phyloP scores from a whole-genome alignment of 2,888 invertebrate species.

The Adineta ricciae region DNA sequence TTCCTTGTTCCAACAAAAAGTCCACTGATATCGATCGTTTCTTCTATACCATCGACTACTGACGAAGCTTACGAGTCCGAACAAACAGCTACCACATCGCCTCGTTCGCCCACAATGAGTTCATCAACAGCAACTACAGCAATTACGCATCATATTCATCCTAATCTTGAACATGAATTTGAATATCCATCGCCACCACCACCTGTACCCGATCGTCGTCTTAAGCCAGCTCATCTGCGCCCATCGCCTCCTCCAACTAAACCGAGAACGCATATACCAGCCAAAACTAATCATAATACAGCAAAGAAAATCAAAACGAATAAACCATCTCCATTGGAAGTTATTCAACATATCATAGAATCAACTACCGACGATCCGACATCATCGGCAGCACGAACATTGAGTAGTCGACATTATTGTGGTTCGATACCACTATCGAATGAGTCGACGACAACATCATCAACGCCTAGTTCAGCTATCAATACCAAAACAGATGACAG shows the following conservation, averaged over 20 bases:
- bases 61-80: background rate
- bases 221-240: background rate
- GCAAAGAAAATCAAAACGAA: background rate
- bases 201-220: background rate
- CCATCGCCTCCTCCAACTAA: background rate
- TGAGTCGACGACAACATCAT: background rate
- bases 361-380: background rate
- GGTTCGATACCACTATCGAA: background rate
- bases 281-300: too few species aligned
- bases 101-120: background rate
- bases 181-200: background rate
- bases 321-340: background rate
- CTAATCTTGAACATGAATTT: background rate
- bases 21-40: background rate
- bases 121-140: background rate
- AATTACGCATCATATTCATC: background rate
- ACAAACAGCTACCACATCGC: background rate
- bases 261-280: background rate
- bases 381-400: background rate
- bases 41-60: background rate
- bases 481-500: background rate
- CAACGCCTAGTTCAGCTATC: background rate
- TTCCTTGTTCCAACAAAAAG: background rate
- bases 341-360: background rate
- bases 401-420: conserved; percentile 5